Conservation (phyloP, 2,113 vertebrate species). For the Apodemus speciosus region DNA sequence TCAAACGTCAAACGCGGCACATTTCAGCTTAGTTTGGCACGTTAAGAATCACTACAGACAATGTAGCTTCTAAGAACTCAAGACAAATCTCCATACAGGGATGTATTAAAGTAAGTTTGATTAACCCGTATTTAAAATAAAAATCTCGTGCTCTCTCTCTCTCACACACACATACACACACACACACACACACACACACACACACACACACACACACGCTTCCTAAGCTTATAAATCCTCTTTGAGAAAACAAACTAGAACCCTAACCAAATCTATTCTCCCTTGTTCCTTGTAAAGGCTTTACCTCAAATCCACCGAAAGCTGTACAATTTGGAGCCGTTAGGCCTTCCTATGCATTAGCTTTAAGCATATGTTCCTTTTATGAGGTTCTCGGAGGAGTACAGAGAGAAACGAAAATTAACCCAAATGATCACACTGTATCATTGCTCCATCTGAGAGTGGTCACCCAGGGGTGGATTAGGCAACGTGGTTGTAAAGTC, state of each 20-base stretch:
- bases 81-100: background rate
- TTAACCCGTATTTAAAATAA: background rate
- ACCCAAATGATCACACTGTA: background rate
- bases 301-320: slow-evolving; percentile 72
- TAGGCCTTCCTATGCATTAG: slow-evolving; percentile 44
- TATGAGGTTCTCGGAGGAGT: slow-evolving; percentile 27
- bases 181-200: fast-evolving
- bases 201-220: background rate
- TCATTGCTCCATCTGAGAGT: background rate
- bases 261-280: slow-evolving; percentile 59
- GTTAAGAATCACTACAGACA: background rate
- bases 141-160: no score
- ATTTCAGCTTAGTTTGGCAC: background rate
- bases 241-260: slow-evolving; percentile 54
- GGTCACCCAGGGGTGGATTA: slow-evolving; percentile 32
- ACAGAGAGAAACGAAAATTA: slow-evolving; percentile 3
- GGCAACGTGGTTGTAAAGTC: background rate
- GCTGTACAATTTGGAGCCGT: slow-evolving; percentile 54
- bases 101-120: background rate
- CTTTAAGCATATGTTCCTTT: slow-evolving; percentile 52
- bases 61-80: background rate
- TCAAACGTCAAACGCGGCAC: background rate
- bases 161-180: fast-evolving
- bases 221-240: slow-evolving; percentile 51
- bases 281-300: slow-evolving; percentile 66